These are phyloP conservation scores for Bombus confusus DNA, from an alignment of 1,140 invertebrate genomes.

Conservation along the genomic window DNA sequence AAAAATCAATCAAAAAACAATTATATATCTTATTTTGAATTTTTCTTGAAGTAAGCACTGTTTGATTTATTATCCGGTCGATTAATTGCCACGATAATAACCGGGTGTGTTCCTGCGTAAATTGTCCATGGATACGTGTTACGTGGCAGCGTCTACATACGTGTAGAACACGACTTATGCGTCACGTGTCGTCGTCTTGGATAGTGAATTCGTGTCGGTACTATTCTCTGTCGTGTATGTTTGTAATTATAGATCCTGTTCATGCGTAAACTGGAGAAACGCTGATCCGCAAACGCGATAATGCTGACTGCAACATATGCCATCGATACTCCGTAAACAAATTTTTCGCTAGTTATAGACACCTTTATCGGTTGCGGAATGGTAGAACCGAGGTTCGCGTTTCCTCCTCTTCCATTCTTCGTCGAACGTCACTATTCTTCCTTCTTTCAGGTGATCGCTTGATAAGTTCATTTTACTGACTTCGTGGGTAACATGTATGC, in stretches of 20 bases:
- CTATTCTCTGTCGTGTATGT: neutral
- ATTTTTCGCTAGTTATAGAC: slow-evolving; percentile 17
- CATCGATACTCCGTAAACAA: slow-evolving; percentile 28
- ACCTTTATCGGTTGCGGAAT: neutral
- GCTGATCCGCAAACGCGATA: neutral
- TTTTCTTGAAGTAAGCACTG: neutral
- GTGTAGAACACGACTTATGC: neutral
- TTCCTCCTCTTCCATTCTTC: slow-evolving; percentile 6
- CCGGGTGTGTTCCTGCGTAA: neutral
- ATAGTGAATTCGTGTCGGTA: neutral
- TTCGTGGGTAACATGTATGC: too few species aligned
- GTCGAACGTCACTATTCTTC: neutral
- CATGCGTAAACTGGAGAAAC: slow-evolving; percentile 15
- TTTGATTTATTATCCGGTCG: slow-evolving; percentile 1
- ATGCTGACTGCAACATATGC: neutral
- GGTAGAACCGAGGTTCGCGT: neutral
- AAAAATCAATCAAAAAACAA: too few species aligned
- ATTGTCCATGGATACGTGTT: neutral
- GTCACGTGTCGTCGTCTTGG: neutral
- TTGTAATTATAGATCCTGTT: slow-evolving; percentile 34
- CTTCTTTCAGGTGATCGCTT: neutral
- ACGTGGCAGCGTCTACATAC: neutral
- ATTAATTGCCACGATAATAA: slow-evolving; percentile 10
- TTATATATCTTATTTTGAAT: neutral
- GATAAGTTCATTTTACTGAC: neutral